These are phyloP conservation scores for Phodopus roborovskii DNA, from an alignment of 2,113 vertebrate species.

Conservation along the genomic window DNA sequence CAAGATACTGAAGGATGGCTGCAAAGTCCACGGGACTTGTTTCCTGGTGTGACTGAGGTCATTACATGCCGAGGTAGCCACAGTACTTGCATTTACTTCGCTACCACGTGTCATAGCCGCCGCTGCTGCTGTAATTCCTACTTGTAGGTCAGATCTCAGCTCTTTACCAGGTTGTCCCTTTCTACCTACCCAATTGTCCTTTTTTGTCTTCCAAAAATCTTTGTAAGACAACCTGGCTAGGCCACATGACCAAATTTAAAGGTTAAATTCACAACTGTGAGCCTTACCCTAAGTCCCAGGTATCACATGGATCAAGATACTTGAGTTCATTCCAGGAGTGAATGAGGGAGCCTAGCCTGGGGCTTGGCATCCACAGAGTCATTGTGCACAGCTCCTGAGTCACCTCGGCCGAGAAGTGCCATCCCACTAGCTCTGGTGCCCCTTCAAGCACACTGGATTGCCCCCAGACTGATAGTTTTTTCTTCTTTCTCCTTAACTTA, in stretches of 20 bases:
- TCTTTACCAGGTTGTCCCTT: not conserved
- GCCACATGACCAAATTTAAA: not conserved
- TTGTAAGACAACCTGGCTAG: not conserved
- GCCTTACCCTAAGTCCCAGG: not conserved
- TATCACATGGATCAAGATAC: not conserved
- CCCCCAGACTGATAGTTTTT: accelerated
- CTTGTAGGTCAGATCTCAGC: not conserved
- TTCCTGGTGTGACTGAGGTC: too few species aligned
- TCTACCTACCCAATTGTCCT: not conserved
- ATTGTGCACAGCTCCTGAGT: not conserved
- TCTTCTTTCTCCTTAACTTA: not conserved
- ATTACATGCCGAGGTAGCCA: not conserved
- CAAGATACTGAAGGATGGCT: not conserved
- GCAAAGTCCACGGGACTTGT: not conserved
- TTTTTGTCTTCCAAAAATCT: not conserved
- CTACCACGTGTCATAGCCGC: not conserved
- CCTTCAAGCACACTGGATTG: accelerated
- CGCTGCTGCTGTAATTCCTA: not conserved
- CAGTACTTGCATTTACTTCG: too few species aligned
- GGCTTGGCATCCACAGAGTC: not conserved
- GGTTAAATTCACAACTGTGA: not conserved
- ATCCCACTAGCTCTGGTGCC: too few species aligned
- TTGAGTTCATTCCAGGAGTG: not conserved
- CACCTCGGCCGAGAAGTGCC: accelerated
- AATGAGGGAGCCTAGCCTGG: not conserved